Base-by-base conservation (phyloP, 1,140 invertebrate genomes). In the Teleogryllus occipitalis region DNA sequence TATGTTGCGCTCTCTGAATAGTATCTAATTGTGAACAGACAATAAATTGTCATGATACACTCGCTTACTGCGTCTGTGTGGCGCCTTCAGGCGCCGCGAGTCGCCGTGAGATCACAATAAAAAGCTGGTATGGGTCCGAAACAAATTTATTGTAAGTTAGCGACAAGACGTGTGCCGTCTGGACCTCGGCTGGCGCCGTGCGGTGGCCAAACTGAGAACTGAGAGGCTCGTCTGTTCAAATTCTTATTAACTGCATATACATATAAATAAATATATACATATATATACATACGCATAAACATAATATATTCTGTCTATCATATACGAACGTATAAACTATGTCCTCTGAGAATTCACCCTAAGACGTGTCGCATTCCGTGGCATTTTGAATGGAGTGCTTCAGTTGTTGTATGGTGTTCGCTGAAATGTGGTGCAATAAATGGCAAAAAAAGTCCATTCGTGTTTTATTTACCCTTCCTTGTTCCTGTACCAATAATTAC, bases 61-160 rank as follows among this genome's bases (percentile, higher is more conserved):
- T 75, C 81, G 81, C 82, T 81, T 80, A 82, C 80, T 74, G 80
- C 78, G 79, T 79, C 83, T 79, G n/a, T 79, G 73, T 77, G 65
- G 72, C 72, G 54, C 48, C 47, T 47, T 77, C 18, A 65, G 75
- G 80, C 49, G 72, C 74, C 48, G 14, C 54, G 54, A 65, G 54
- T 65, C 54, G 54, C 54, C 18, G 54, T 18, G 21, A 27, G 27
- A 39, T 48, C n/a, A 79, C 27, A 74, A 79, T 18, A 79, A 82
- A 82, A 84, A 86, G 86, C 85, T 86, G 85, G 86, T 87, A 83
- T 86, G 85, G 85, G 85, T 86, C 85, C 85, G 86, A 87, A 87
- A 83, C 85, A 85, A 78, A 21, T 49, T 78, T 72, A 46, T 79
- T 80, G 54, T 74, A 73, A 74, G 74, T 47, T 74, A 79, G 73